Evolutionary conservation across 2,797 vertebrate genomes (phyloP), one percentile per base, ranked within the genome.

Genomic region (Phoxinus dragarum): DNA sequence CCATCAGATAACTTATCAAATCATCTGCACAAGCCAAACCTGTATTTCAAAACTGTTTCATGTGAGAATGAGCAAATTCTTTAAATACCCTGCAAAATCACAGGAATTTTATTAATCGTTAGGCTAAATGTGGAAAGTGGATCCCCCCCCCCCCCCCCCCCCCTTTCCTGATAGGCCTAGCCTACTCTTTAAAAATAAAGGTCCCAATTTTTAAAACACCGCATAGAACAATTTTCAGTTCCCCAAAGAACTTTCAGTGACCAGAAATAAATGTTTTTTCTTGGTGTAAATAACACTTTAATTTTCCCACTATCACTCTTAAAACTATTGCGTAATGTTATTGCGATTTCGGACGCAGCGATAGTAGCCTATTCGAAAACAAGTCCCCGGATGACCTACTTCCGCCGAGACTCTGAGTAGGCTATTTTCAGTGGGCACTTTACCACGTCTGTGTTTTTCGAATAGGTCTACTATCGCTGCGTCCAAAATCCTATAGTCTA

Each of bases 1-100:
- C 42, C 77, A 80, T 80, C 84, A 85, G 84, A 74, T 80, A 85
- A 38, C 77, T 85, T 67, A 79, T 72, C 83, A 77, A 77, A 77
- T 84, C 64, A 56, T 64, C 64, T 52, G 36, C 72, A 84, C 27
- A 54, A 42, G 42, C 5, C 66, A 79, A 27, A 85, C 84, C 77
- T 80, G 68, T 49, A 49, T 72, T 71, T 80, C 84, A 66, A 73
- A 40, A 52, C 44, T 61, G 21, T 44, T 47, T 47, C 2, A 14
- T n/a, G 52, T 61, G 5, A 61, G 75, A 59, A 64, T 52, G 16
- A 38, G 9, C 67, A 14, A 71, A 84, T 23, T 1, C 47, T 69
- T 42, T 31, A 38, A 54, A 68, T 31, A 78, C 38, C 23, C 7
- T 52, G 44, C 36, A 31, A 34, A 54, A 27, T 36, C 49, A 3